These are phyloP conservation scores for Trachemys scripta DNA, from an alignment of 2,113 vertebrate species.

Conservation along the genomic window DNA sequence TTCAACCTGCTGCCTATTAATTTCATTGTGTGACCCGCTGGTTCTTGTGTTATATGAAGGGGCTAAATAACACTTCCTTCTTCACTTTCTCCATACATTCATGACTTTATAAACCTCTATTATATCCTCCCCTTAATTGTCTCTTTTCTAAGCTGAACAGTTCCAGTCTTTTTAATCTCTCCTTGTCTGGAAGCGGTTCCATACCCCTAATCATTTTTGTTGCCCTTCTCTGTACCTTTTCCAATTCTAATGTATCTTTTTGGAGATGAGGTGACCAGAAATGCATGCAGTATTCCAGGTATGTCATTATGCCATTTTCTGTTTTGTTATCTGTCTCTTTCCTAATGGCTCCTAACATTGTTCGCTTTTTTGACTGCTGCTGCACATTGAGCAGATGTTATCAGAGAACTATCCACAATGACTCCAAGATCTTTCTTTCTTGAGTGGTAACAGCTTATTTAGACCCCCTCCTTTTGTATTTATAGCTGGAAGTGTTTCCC, in stretches of 20 bases:
- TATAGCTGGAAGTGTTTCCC: not conserved
- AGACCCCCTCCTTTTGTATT: not conserved
- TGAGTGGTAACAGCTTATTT: not conserved
- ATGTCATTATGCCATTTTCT: not conserved
- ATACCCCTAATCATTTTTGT: not conserved
- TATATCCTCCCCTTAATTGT: not conserved
- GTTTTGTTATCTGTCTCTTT: not conserved
- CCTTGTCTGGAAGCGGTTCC: not conserved
- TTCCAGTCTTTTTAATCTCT: not conserved
- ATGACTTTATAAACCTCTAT: not conserved
- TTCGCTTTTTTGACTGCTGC: not conserved
- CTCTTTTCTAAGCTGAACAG: not conserved
- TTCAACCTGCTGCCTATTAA: not conserved
- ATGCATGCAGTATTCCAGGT: not conserved
- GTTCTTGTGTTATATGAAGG: not conserved
- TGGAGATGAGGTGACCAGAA: not conserved
- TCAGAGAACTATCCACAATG: not conserved
- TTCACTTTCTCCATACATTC: not conserved
- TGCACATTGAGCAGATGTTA: not conserved
- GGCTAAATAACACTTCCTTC: not conserved
- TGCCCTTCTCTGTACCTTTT: not conserved
- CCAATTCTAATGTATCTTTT: not conserved
- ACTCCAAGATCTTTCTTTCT: not conserved
- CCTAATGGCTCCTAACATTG: not conserved
- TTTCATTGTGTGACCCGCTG: not conserved